Conservation (phyloP, 2,113 vertebrate genomes). For the Eidolon helvum region DNA sequence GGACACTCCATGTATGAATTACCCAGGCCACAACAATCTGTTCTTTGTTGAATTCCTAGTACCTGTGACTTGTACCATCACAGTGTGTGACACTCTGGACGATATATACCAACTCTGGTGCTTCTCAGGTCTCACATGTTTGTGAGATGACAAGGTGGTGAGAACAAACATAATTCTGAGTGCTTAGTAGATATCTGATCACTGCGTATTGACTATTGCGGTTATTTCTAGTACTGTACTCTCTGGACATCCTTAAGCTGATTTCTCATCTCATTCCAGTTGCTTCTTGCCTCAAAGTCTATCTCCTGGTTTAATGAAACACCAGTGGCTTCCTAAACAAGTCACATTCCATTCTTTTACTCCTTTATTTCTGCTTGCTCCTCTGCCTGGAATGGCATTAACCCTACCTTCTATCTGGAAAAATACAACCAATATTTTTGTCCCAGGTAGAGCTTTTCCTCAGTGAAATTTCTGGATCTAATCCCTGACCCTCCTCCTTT, state of each 20-base stretch:
- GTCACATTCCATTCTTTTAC: rapidly evolving
- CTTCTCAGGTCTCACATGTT: not conserved
- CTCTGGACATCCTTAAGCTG: not conserved
- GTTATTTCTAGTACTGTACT: rapidly evolving
- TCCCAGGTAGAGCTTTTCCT: not conserved
- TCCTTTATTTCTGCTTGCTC: not conserved
- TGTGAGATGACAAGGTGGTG: rapidly evolving
- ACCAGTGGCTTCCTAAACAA: not conserved
- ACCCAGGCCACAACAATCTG: not conserved
- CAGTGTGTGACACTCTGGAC: too few relatives aligned
- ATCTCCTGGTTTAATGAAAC: not conserved
- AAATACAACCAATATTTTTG: not conserved
- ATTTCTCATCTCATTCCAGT: not conserved
- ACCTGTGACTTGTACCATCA: not conserved
- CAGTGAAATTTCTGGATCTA: not conserved
- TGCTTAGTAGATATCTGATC: rapidly evolving
- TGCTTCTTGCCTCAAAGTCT: not conserved
- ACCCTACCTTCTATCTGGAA: not conserved
- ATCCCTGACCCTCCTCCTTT: too few relatives aligned
- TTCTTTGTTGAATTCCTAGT: not conserved
- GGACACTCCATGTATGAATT: rapidly evolving
- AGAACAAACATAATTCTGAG: too few relatives aligned
- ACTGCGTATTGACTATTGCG: rapidly evolving
- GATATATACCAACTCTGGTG: too few relatives aligned
- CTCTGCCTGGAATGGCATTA: not conserved